A percentile compares a stretch with the other conserved stretches of the same genome.
These are phyloP conservation scores for Bruchidius siliquastri DNA, from an alignment of 2,888 invertebrate genomes.

Conservation along the genomic window DNA sequence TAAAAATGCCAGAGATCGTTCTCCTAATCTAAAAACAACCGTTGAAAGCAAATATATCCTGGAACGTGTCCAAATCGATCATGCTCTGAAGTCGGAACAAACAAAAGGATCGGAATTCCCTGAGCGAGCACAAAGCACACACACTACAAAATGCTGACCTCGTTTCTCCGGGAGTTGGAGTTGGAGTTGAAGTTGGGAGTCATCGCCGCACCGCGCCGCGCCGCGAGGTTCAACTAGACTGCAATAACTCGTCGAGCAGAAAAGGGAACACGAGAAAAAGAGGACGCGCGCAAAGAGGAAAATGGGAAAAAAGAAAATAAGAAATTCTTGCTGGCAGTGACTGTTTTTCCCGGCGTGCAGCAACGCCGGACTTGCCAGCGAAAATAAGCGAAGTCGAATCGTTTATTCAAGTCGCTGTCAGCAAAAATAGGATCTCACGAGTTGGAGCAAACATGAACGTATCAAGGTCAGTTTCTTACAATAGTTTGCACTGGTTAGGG, in stretches of 20 bases:
- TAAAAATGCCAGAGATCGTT: too few relatives aligned
- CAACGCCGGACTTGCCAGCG: too few relatives aligned
- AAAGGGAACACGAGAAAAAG: neutral
- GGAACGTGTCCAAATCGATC: neutral
- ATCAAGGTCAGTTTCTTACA: neutral
- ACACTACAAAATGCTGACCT: neutral
- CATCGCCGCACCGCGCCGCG: neutral
- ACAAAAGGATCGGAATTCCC: neutral
- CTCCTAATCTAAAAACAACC: too few relatives aligned
- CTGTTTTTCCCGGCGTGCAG: neutral
- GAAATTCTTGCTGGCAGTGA: neutral
- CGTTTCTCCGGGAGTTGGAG: neutral
- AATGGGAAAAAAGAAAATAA: neutral
- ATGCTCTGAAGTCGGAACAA: neutral
- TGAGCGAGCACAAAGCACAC: neutral
- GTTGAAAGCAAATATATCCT: too few relatives aligned
- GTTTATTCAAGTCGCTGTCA: neutral
- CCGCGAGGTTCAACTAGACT: neutral
- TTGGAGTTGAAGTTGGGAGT: neutral
- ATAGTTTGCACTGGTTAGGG: too few relatives aligned
- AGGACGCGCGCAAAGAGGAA: neutral
- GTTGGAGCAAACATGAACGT: neutral
- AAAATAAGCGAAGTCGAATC: too few relatives aligned
- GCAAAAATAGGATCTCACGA: neutral
- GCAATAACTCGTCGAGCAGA: neutral